Evolutionary conservation across 1,140 invertebrate genomes (phyloP), one percentile per base, ranked within the genome.

Genomic region (Globodera rostochiensis): DNA sequence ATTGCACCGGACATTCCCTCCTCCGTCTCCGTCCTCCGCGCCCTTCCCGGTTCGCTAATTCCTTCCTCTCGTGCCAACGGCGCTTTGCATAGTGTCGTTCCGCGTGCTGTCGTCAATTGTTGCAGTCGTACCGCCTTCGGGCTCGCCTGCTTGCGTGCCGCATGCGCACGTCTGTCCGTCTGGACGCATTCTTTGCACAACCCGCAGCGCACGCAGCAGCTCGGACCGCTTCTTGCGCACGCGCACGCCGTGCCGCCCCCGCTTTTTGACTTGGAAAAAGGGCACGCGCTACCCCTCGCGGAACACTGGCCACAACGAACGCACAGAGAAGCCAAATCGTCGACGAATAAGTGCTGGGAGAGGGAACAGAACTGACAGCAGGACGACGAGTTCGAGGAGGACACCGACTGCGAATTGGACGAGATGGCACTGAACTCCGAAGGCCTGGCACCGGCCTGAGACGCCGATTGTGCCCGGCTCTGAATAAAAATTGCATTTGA

Each of bases 171-270:
- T 36, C 73, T 91, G 86, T 90, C 91, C 92, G 76, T 92, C 82
- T 92, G 92, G 80, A 94, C 95, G 91, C 96, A 98, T 21, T 94
- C 93, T 73, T 94, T 91, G 90, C 97, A 98, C 53, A 94, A 94
- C 1, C 96, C 96, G 91, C 97, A 98, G 84, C 94, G 93, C 2
- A 94, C 92, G 89, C 96, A 98, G 0, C 96, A 95, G 66, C 95
- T 94, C 89, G 69, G 69, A 4, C 98, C 96, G 19, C 96, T 96
- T 88, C 95, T 94, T 19, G 96, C 96, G 92, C 96, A 98, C 3
- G 95, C 95, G 91, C 96, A 98, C 87, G 94, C 94, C 19, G 77
- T 79, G 49, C 88, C 82, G 13, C 2, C 57, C 11, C 13, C 13
- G 13, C 15, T 64, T 64, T 69, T 60, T 6, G 53, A 57, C 4